Percentiles rank a stretch among this genome's conserved stretches.
Conservation (phyloP, 2,113 vertebrate species). For the Phaethon lepturus region DNA sequence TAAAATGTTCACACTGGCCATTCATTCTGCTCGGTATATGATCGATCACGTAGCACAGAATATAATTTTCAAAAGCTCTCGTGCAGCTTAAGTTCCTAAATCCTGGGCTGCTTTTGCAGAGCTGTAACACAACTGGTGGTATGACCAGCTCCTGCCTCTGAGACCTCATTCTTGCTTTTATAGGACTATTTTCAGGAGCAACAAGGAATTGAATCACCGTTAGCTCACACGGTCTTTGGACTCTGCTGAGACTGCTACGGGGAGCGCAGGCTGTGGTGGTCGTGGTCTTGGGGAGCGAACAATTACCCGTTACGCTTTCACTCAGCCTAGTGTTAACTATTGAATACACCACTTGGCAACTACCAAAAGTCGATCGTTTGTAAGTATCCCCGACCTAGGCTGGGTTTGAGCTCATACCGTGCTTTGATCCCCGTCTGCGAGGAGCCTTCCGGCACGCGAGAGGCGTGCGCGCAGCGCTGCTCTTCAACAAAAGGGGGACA, state of each 20-base stretch:
- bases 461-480: fast-evolving
- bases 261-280: neutral
- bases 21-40: neutral
- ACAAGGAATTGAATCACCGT: neutral
- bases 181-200: neutral
- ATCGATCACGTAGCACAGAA: neutral
- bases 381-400: neutral
- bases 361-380: neutral
- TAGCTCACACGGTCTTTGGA: neutral
- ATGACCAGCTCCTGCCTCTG: neutral
- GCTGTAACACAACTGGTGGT: neutral
- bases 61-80: neutral
- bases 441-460: neutral
- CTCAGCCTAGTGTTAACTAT: neutral
- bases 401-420: neutral
- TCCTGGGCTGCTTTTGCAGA: neutral
- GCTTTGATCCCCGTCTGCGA: neutral
- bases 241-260: neutral
- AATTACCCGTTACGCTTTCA: neutral
- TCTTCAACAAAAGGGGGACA: neutral
- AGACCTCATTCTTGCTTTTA: neutral
- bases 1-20: neutral
- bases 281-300: neutral
- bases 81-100: neutral
- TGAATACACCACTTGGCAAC: fast-evolving